Evolutionary conservation across 2,888 invertebrate genomes (phyloP).

Genomic region (Imbricaverruca yamaguchii): DNA sequence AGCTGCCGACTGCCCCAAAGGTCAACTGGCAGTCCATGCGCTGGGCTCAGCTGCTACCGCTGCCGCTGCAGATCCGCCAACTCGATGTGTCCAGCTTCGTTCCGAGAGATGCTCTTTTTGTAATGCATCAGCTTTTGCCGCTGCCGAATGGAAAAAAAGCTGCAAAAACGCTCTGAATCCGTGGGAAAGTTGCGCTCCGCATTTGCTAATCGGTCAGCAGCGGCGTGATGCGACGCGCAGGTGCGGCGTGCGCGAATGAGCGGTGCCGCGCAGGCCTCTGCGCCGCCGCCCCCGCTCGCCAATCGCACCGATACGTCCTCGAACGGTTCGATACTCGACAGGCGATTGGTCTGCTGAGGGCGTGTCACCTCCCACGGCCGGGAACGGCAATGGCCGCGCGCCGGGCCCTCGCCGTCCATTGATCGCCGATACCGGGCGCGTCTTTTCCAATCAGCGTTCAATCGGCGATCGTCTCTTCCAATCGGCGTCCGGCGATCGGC

Average conservation of each 20-base stretch:
- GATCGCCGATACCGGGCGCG: constrained; percentile 15
- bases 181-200: not conserved
- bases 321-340: not conserved
- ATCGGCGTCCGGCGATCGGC: constrained; percentile 9
- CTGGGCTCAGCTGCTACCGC: not conserved
- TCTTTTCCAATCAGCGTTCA: constrained; percentile 19
- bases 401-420: not conserved
- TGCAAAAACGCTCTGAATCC: constrained; percentile 6
- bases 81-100: not conserved
- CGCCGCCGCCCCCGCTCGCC: not conserved
- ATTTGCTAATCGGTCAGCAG: not conserved
- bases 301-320: not conserved
- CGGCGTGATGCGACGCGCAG: not conserved
- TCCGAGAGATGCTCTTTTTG: constrained; percentile 4
- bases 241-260: not conserved
- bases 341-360: not conserved
- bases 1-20: too few relatives aligned
- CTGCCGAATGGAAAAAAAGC: not conserved
- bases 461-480: constrained; percentile 17
- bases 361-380: not conserved
- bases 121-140: not conserved
- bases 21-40: too few relatives aligned
- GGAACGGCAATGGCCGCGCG: not conserved
- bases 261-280: not conserved
- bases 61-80: not conserved